Conservation (phyloP, 2,888 invertebrate genomes). For the Hecatera dysodea region DNA sequence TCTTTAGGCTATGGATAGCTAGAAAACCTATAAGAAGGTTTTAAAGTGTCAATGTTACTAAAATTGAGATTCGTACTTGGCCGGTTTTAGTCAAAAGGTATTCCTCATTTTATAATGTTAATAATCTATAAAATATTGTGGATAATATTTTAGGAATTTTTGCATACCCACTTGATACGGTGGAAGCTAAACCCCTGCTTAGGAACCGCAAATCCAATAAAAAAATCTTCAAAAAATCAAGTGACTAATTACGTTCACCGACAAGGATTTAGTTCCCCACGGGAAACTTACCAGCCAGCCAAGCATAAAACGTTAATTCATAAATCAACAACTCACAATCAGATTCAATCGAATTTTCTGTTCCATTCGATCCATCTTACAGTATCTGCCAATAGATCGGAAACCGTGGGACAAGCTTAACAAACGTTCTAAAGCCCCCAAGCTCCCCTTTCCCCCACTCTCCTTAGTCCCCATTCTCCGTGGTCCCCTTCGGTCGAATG, state of each 20-base stretch:
- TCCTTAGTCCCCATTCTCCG: background rate
- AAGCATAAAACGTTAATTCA: background rate
- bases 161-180: no score
- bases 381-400: slow-evolving; percentile 17
- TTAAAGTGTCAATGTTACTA: no score
- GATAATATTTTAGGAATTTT: no score
- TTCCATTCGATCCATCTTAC: background rate
- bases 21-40: no score
- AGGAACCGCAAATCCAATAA: background rate
- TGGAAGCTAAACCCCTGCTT: no score
- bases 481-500: slow-evolving; percentile 40
- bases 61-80: no score
- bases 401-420: slow-evolving; percentile 13
- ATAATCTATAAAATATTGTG: no score
- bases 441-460: background rate
- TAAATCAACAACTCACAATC: slow-evolving; percentile 17
- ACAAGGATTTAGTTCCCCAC: background rate
- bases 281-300: background rate
- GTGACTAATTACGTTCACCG: no score
- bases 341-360: background rate
- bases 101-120: no score
- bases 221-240: background rate
- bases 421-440: slow-evolving; percentile 6
- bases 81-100: no score
- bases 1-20: no score